Evolutionary conservation across 2,888 invertebrate species (phyloP).

Genomic region (Scaptomyza tumidula): DNA sequence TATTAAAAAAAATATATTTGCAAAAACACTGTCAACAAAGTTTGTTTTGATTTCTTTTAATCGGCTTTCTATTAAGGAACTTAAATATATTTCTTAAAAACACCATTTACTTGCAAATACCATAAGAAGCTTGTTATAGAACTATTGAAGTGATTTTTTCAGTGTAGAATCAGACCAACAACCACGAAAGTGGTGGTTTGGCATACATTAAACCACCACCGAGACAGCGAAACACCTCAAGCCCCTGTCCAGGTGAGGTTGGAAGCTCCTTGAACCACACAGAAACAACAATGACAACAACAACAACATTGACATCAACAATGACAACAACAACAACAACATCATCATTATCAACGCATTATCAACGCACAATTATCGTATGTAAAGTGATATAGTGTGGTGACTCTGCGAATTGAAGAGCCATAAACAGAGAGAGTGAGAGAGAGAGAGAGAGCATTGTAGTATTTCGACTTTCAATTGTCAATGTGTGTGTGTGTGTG

Average conservation of each 20-base stretch:
- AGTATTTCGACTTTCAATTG: conserved; percentile 26
- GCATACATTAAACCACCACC: conserved; percentile 42
- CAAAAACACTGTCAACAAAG: too few relatives aligned
- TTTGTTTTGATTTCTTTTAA: too few relatives aligned
- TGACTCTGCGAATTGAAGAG: conserved; percentile 30
- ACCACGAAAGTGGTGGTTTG: conserved; percentile 24
- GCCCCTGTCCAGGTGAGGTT: conserved; percentile 35
- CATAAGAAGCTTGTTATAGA: background rate
- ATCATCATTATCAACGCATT: conserved; percentile 61
- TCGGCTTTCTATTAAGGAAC: too few relatives aligned
- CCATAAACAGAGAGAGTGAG: background rate
- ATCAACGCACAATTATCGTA: conserved; percentile 76
- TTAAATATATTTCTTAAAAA: too few relatives aligned
- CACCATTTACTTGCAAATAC: too few relatives aligned
- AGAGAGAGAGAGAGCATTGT: background rate
- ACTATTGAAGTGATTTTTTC: background rate
- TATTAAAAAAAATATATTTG: too few relatives aligned
- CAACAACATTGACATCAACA: conserved; percentile 10
- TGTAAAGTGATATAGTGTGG: conserved; percentile 70
- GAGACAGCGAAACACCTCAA: conserved; percentile 42
- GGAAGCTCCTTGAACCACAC: conserved; percentile 24
- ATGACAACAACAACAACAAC: conserved; percentile 23
- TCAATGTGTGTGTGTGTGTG: conserved; percentile 5
- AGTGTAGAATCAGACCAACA: conserved; percentile 10
- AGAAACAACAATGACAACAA: conserved; percentile 4